phyloP scores from a whole-genome alignment of 2,113 vertebrate genomes.

The Prunella fulvescens region DNA sequence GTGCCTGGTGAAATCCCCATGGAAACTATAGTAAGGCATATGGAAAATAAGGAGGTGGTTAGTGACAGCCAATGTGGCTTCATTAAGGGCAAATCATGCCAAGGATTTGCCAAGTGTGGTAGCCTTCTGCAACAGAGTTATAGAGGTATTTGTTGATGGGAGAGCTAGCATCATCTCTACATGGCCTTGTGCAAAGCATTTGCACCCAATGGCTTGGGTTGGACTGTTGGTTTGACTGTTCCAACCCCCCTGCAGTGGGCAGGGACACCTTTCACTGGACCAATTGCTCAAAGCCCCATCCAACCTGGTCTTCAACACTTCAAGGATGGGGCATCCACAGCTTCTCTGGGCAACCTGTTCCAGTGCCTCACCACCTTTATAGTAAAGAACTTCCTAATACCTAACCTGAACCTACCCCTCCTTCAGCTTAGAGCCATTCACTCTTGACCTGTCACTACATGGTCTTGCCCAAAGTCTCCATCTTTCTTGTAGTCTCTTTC shows the following conservation, averaged over 20 bases:
- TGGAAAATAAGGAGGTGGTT: not conserved
- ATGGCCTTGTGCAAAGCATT: not conserved
- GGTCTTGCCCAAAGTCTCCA: not conserved
- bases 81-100: not conserved
- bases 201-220: not conserved
- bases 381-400: not conserved
- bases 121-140: not conserved
- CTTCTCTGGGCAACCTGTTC: not conserved
- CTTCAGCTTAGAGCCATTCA: not conserved
- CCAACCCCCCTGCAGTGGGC: not conserved
- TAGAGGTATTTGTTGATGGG: not conserved
- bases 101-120: fast-evolving
- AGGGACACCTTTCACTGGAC: not conserved
- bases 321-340: no score
- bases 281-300: not conserved
- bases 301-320: not conserved
- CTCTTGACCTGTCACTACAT: not conserved
- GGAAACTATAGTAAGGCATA: not conserved
- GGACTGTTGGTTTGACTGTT: not conserved
- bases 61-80: not conserved
- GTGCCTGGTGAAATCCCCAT: not conserved
- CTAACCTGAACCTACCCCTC: not conserved
- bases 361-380: not conserved
- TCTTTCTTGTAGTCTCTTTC: not conserved
- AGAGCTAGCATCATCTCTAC: not conserved